Evolutionary conservation across 2,113 vertebrate genomes (phyloP).

Genomic region (Campylomormyrus numenius): DNA sequence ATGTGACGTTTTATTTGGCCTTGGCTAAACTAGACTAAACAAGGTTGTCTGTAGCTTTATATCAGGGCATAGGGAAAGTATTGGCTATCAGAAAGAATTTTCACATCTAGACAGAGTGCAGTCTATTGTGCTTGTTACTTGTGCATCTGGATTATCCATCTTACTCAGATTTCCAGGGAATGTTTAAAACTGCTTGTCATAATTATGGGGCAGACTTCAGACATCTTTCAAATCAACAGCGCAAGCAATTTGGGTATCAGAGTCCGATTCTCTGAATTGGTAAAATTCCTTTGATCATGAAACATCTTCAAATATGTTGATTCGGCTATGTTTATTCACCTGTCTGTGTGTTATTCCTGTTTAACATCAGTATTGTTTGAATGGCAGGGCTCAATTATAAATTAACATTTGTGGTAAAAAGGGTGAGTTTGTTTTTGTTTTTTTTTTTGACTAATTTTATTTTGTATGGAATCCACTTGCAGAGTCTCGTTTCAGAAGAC

Average conservation of each 20-base stretch:
- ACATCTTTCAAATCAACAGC: neutral
- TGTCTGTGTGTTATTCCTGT: neutral
- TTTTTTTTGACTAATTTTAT: neutral
- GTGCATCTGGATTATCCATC: neutral
- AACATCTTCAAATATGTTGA: neutral
- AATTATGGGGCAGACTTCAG: neutral
- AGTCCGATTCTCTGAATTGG: neutral
- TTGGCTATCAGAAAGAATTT: neutral
- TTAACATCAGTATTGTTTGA: neutral
- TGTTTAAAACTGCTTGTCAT: neutral
- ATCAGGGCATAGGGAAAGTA: neutral
- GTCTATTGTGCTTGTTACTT: neutral
- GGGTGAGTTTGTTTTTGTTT: no score
- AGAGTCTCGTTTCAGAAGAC: neutral
- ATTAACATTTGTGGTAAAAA: neutral
- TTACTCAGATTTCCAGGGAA: neutral
- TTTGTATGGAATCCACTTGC: neutral
- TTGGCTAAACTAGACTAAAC: conserved; percentile 2
- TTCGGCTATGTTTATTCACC: neutral
- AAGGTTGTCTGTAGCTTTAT: neutral
- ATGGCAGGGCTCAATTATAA: neutral
- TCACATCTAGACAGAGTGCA: neutral
- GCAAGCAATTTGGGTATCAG: neutral
- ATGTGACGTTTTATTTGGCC: neutral
- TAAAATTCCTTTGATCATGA: neutral